Evolutionary conservation across 2,888 invertebrate species (phyloP), one percentile per base, ranked within the genome.

Genomic region (Octonoba sinensis): DNA sequence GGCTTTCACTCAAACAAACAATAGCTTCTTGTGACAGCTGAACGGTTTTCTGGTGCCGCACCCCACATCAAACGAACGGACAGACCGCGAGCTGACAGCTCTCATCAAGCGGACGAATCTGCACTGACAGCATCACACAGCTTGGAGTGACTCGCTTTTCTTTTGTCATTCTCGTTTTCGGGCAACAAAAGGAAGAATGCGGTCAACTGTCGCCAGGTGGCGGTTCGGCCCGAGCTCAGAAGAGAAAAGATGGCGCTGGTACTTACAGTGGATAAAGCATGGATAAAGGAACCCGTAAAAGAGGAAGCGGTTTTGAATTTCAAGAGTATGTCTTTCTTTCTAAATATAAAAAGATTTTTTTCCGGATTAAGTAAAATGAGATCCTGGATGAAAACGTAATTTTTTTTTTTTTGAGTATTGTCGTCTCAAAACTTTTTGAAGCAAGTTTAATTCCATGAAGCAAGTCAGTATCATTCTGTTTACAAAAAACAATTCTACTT

Each of bases 71-170:
- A 13, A 54, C 24, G 62, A 36, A 20, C 44, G 62, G 69, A 73
- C 73, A 47, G 20, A 51, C 60, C 20, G 24, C 56, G 69, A 49
- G 67, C 73, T 75, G 81, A 75, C 81, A 70, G 74, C 22, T 75
- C 65, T 75, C 81, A 59, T 82, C 81, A 82, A 75, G 74, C 81
- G 81, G 70, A 75, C 74, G 81, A 70, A 82, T 65, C 24, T 51
- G 81, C 49, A 69, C 70, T 75, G 81, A 82, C 81, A 82, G 60
- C 44, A 75, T 82, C 81, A 73, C 65, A 79, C 69, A 62, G 65
- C 65, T 22, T 65, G 51, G 46, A 56, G 67, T 6, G 36, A 36
- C 24, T 20, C 56, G 18, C 36, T 47, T 56, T 24, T 57, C 56
- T 54, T 49, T 66, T 69, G 59, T 22, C 49, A 22, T 46, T 24